A percentile compares a stretch with the other conserved stretches of the same genome.
phyloP scores from a whole-genome alignment of 2,888 invertebrate genomes.

The Drosophila barbarae region DNA sequence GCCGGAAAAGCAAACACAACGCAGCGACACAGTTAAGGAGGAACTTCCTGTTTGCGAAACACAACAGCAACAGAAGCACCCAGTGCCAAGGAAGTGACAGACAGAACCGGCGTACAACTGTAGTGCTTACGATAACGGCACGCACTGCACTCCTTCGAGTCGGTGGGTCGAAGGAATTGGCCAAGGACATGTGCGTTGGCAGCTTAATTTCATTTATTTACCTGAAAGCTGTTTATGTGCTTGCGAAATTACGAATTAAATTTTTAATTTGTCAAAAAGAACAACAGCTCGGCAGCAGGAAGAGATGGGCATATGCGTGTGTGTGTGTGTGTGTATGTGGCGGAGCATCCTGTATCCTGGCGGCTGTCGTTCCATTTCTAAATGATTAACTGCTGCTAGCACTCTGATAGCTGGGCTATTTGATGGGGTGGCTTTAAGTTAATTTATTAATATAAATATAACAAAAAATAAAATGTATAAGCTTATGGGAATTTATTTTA shows the following conservation, averaged over 20 bases:
- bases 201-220: conserved; percentile 74
- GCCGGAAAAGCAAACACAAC: conserved; percentile 72
- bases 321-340: background rate
- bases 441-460: conserved; percentile 2
- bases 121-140: conserved; percentile 13
- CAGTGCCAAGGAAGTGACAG: conserved; percentile 49
- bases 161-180: conserved; percentile 13
- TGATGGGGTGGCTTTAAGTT: conserved; percentile 4
- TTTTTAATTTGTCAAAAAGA: conserved; percentile 65
- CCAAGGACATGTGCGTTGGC: conserved; percentile 40
- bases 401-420: conserved; percentile 18
- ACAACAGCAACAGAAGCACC: background rate
- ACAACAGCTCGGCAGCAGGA: conserved; percentile 47
- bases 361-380: conserved; percentile 58
- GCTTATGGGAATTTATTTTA: background rate
- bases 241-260: conserved; percentile 73
- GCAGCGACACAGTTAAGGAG: conserved; percentile 72
- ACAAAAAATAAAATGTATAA: no score
- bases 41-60: conserved; percentile 64
- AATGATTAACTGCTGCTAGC: conserved; percentile 61
- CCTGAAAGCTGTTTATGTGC: conserved; percentile 71
- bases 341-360: conserved; percentile 38
- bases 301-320: conserved; percentile 16
- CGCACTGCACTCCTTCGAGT: conserved; percentile 23
- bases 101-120: conserved; percentile 11